A percentile compares a stretch with the other conserved stretches of the same genome.
Evolutionary conservation across 2,797 vertebrate species (phyloP).

Genomic region (Lerista edwardsae): DNA sequence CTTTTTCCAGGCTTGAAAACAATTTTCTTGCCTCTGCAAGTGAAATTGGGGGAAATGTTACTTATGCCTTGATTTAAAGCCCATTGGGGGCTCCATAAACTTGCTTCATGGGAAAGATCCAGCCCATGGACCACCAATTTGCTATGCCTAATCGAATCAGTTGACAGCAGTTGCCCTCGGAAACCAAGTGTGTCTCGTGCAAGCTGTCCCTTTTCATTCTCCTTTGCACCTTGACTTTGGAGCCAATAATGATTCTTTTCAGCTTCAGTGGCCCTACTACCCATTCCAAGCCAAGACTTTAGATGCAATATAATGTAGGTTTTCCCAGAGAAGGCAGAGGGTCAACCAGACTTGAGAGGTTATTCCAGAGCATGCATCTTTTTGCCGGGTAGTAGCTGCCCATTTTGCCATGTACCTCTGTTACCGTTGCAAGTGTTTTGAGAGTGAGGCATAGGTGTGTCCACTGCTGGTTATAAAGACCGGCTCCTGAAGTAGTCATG

Average conservation of each 20-base stretch:
- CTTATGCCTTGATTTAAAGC: not conserved
- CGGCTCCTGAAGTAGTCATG: not conserved
- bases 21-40: not conserved
- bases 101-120: not conserved
- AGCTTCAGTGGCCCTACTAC: not conserved
- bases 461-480: not conserved
- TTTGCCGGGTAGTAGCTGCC: not conserved
- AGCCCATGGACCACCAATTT: not conserved
- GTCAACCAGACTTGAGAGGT: not conserved
- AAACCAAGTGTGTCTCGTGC: not conserved
- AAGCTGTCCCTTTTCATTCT: not conserved
- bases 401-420: not conserved
- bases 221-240: not conserved
- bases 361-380: too few relatives aligned
- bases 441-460: not conserved
- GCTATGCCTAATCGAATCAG: too few relatives aligned
- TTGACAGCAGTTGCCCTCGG: not conserved
- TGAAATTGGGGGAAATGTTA: not conserved
- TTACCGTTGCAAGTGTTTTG: not conserved
- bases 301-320: not conserved
- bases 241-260: not conserved
- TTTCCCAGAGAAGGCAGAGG: not conserved
- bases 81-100: not conserved
- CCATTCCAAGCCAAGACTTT: not conserved
- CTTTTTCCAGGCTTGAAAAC: not conserved